Evolutionary conservation across 1,140 invertebrate genomes (phyloP), one percentile per base, ranked within the genome.

Genomic region (Pristionchus pacificus): DNA sequence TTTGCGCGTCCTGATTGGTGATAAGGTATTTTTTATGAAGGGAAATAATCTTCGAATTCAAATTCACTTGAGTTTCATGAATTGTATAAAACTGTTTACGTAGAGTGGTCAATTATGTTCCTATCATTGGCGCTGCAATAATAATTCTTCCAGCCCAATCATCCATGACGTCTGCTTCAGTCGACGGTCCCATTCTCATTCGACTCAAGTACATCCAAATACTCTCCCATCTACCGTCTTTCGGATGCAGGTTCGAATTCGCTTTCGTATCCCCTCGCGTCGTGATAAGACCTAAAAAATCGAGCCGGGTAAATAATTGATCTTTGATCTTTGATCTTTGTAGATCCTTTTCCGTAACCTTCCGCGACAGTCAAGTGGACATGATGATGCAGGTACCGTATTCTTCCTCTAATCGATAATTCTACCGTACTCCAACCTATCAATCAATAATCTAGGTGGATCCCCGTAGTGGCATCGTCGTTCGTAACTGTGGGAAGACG

Each of bases 181-280:
- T 30, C 15, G 71, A 76, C 33, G 30, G 58, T 2, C 33, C 62
- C 28, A 60, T 75, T 28, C 55, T 71, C 38, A 60, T 76, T 19
- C 74, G 75, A 25, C 70, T 76, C 57, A 76, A 72, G 61, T 76
- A 76, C 67, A 68, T 76, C 32, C 75, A 76, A 24, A 76, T 76
- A 14, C 68, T 76, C 19, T 67, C 67, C 24, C 75, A 76, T 38
- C 65, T 76, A 1, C 75, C 75, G 1, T 75, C 75, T n/a, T 76
- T 76, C 30, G 75, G 75, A 60, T 27, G 38, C 38, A 49, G 38
- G 38, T 49, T 49, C 38, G 38, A 10, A 49, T 49, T 49, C 19
- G 6, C 38, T 49, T 49, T 19, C 38, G 19, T 49, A 10, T 49
- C 38, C 19, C 38, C 6, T 19, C 38, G 6, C 66, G 66, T n/a